Evolutionary conservation across 1,140 invertebrate genomes (phyloP).

Genomic region (Plodia interpunctella): DNA sequence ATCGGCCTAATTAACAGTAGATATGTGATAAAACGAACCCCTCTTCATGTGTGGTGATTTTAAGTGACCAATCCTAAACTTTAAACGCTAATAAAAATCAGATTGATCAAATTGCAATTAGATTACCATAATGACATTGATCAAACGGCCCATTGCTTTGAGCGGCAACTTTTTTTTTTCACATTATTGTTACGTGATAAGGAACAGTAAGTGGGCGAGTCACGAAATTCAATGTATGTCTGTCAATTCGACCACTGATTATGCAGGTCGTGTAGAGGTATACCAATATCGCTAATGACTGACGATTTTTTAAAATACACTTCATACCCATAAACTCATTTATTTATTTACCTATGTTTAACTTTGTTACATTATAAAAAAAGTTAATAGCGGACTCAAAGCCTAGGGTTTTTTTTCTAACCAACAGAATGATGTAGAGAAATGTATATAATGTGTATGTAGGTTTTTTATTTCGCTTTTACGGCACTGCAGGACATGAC

Average conservation of each 20-base stretch:
- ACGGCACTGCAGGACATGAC: no score
- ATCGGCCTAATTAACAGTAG: no score
- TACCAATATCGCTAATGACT: not conserved
- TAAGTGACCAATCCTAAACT: not conserved
- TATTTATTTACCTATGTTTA: no score
- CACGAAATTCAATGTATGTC: not conserved
- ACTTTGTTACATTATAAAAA: no score
- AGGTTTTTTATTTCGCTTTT: no score
- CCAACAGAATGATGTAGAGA: no score
- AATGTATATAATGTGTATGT: no score
- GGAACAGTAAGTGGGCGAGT: not conserved
- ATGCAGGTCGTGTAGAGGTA: not conserved
- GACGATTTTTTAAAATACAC: not conserved
- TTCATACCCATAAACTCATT: no score
- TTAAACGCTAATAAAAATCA: not conserved
- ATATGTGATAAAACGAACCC: no score
- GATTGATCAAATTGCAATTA: constrained; percentile 1
- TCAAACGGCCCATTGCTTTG: constrained; percentile 3
- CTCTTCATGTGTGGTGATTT: no score
- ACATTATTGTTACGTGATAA: constrained; percentile 1
- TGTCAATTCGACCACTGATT: not conserved
- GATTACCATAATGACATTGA: constrained; percentile 1
- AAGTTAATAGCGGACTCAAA: no score
- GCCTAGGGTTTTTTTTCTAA: no score
- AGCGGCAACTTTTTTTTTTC: not conserved